Base-by-base conservation (phyloP, 2,888 invertebrate species). In the Euplexia lucipara region DNA sequence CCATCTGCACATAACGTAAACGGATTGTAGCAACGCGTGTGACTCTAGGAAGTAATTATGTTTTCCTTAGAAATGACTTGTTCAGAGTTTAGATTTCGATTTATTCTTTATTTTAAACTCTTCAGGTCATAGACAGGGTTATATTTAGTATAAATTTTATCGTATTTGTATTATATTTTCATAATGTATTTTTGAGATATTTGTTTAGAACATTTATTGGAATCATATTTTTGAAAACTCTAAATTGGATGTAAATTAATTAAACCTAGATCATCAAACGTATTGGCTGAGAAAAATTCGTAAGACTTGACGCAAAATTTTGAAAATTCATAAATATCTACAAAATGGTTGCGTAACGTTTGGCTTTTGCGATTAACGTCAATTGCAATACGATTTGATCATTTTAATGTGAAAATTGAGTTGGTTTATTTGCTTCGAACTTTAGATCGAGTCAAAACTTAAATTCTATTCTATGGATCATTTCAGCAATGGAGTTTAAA, bases 51-150 rank as follows among this genome's bases (percentile, higher is more conserved):
- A 58, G 45, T 72, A 42, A 64, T 70, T 53, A 51, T 78, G 48
- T 73, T 90, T 87, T 88, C 86, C 86, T 91, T 88, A 85, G 78
- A 87, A 89, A 91, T 91, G 92, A 91, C 93, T 93, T 94, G 92
- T 92, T 91, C 90, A 91, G 92, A 94, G 91, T 93, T 93, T 92
- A 88, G 87, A 90, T 90, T 91, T 83, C 84, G 86, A 86, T 88
- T 85, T 84, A 86, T 81, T 80, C 78, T 90, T 94, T 91, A 83
- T 87, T 92, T 91, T 86, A 88, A 93, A 93, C 94, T 94, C 95
- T 95, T 95, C 95, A 95, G 95, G 95, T 95, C 95, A 95, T 95
- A 95, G 94, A 95, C 95, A 95, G 95, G 95, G 95, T 95, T 95
- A 94, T 93, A 95, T 95, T 95, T 94, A 95, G 95, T 95, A 93